Base-by-base conservation (phyloP, 2,113 vertebrate genomes). In the Lophius piscatorius region DNA sequence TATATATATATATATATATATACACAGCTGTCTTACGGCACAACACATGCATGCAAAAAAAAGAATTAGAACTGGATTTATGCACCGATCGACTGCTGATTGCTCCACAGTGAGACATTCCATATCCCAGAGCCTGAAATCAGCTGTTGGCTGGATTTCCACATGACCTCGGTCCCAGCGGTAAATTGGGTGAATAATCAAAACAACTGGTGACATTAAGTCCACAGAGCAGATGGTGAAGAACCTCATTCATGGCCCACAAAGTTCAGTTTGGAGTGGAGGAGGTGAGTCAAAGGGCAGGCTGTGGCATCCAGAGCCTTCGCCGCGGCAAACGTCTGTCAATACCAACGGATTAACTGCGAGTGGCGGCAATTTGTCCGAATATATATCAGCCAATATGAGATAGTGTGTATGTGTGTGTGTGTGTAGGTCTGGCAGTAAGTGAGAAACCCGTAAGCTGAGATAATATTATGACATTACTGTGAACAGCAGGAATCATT, bases 181-280 rank as follows among this genome's bases (percentile, higher is more conserved):
- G 26, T 59, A 51, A 75, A 57, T 35, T 16, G 46, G 28, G 45
- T 57, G 1, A 35, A 11, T 35, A 22, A 41, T 45, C n/a, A 5
- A 33, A 63, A 50, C 45, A 35, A 59, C 50, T 38, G 47, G 23
- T 47, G 55, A 13, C 42, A 22, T 36, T 44, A 24, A 31, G 36
- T 48, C 35, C 13, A 18, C 14, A 20, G 8, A 38, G 55, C 16
- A 20, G 22, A 14, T 31, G 9, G 38, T 14, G 24, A n/a, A 18
- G 50, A 23, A 24, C 6, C 16, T 3, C 10, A 2, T 6, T 28
- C 0, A 51, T 50, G 56, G 33, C n/a, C 8, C n/a, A 2, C 38
- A 46, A 24, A 69, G 48, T 69, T 69, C 20, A 26, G n/a, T 7
- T 1, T 23, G 21, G 41, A 60, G 18, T n/a, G 35, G 31, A 31